These are phyloP conservation scores for Nycteola revayana DNA, from an alignment of 2,888 invertebrate genomes.

Conservation along the genomic window DNA sequence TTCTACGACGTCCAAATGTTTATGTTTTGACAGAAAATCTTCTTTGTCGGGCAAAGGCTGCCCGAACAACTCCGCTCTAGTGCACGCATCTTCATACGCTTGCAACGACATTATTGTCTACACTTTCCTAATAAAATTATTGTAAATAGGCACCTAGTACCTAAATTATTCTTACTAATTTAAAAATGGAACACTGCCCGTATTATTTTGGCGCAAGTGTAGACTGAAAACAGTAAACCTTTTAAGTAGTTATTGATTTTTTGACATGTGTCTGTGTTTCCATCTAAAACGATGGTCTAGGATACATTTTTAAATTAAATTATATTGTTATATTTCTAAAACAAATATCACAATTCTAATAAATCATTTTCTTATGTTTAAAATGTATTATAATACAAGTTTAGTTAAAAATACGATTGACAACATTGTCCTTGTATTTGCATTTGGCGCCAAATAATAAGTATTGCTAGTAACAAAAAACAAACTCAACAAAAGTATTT, in stretches of 20 bases:
- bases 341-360: too few relatives aligned
- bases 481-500: too few relatives aligned
- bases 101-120: constrained; percentile 79
- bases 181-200: constrained; percentile 6
- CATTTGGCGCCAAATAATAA: constrained; percentile 12
- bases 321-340: too few relatives aligned
- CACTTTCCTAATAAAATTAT: neutral
- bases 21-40: constrained; percentile 83
- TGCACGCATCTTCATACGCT: constrained; percentile 89
- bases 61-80: constrained; percentile 89
- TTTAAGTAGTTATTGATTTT: constrained; percentile 45
- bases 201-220: constrained; percentile 19
- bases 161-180: neutral
- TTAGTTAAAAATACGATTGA: too few relatives aligned
- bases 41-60: constrained; percentile 85
- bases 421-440: constrained; percentile 8
- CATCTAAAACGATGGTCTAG: too few relatives aligned
- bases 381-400: too few relatives aligned
- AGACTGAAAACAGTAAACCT: constrained; percentile 15
- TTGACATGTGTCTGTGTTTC: constrained; percentile 1
- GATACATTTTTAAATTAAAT: too few relatives aligned
- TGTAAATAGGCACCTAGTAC: too few relatives aligned
- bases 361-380: too few relatives aligned
- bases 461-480: constrained; percentile 8
- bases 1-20: constrained; percentile 76